Evolutionary conservation across 2,888 invertebrate species (phyloP), one percentile per base, ranked within the genome.

Genomic region (Lepidonotus clava): DNA sequence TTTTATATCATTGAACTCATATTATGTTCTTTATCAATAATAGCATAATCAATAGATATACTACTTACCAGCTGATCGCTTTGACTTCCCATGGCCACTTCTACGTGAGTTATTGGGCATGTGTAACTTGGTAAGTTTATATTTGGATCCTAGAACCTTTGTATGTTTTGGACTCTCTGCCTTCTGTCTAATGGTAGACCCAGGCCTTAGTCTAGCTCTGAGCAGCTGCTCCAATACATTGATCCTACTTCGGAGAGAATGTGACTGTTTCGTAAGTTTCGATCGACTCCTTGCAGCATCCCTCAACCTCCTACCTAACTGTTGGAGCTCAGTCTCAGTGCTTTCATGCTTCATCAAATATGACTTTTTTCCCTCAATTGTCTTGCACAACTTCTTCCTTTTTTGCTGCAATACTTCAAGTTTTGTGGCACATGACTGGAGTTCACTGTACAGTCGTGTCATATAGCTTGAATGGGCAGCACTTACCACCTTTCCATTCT

Each of bases 401-500:
- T 85, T 85, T 2, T 71, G 4, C 0, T 28, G 40, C 24, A 85
- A 34, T 24, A 21, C 21, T 40, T 85, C 77, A 4, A 87, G 53
- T 61, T 85, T 87, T 4, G 77, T 38, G 0, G 28, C 21, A 67
- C 85, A 32, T 61, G 24, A 32, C 5, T 61, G 61, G 14, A 61
- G n/a, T 4, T 61, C 28, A 28, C 28, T 18, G 34, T 32, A 56
- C 2, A 77, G 56, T 40, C 85, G 21, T 1, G 85, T 32, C 14
- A 51, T 76, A 51, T 87, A 85, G 34, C 85, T 76, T 28, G 77
- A 77, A 18, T 71, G 56, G 0, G 87, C 85, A 0, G 38, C 61
- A 14, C 87, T 61, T 0, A 61, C 61, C 11, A 61, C 36, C 21
- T 38, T 28, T 34, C 85, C 21, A 21, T 71, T 41, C 4, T 53